These are phyloP conservation scores for Tautogolabrus adspersus DNA, from an alignment of 2,113 vertebrate genomes.

Conservation along the genomic window DNA sequence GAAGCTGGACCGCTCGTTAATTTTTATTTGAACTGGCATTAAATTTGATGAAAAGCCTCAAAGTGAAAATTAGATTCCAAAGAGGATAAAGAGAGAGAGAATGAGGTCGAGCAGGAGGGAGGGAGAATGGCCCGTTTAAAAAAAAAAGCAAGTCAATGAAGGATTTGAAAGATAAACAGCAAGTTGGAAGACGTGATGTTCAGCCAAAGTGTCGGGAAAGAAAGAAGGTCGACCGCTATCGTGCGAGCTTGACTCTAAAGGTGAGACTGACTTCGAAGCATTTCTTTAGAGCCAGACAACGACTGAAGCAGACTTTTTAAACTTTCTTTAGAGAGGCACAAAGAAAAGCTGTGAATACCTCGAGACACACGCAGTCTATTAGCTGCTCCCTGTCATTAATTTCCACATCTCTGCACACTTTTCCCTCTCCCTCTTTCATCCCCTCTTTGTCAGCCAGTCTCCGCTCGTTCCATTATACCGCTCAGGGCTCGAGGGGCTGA, in stretches of 20 bases:
- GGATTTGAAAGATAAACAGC: constrained; percentile 1
- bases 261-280: not conserved
- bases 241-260: not conserved
- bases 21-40: constrained; percentile 9
- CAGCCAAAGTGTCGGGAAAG: no score
- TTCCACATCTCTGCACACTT: constrained; percentile 50
- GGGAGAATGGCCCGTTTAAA: not conserved
- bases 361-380: not conserved
- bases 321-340: not conserved
- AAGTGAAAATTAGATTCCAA: not conserved
- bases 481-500: constrained; percentile 55
- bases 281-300: not conserved
- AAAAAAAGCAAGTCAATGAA: constrained; percentile 3
- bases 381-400: constrained; percentile 31
- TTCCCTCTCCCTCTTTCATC: constrained; percentile 39
- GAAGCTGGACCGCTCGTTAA: constrained; percentile 3
- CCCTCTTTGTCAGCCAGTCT: constrained; percentile 52
- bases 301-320: not conserved
- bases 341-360: constrained; percentile 5
- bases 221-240: not conserved
- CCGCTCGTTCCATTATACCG: constrained; percentile 63
- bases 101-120: not conserved
- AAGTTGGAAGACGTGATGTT: not conserved
- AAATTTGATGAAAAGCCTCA: constrained; percentile 11
- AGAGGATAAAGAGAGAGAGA: not conserved